A percentile compares a stretch with the other conserved stretches of the same genome.
phyloP scores from a whole-genome alignment of 2,113 vertebrate species.

The Poeciliopsis occidentalis region DNA sequence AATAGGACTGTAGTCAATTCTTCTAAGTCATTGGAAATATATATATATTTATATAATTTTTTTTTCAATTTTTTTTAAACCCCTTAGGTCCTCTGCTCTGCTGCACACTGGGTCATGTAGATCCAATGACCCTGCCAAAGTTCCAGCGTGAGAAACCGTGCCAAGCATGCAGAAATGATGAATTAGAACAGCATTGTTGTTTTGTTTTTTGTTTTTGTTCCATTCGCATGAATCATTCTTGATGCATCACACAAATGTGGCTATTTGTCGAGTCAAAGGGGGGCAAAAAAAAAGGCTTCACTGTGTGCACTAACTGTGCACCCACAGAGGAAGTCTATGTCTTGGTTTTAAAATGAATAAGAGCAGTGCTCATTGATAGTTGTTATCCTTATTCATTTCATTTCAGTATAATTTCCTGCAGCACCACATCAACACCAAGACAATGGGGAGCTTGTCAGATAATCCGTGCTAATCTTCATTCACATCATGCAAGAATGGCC shows the following conservation, averaged over 20 bases:
- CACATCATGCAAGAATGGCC: slow-evolving; percentile 70
- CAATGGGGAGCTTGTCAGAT: slow-evolving; percentile 60
- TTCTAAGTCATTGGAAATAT: slow-evolving; percentile 43
- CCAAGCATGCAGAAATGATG: slow-evolving; percentile 66
- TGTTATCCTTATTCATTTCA: slow-evolving; percentile 62
- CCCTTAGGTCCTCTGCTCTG: slow-evolving; percentile 30
- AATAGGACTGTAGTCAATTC: slow-evolving; percentile 52
- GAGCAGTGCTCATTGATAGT: slow-evolving; percentile 44
- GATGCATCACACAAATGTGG: slow-evolving; percentile 23
- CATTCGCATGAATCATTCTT: slow-evolving; percentile 57
- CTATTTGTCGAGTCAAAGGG: not conserved
- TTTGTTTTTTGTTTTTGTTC: slow-evolving; percentile 10
- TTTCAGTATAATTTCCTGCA: slow-evolving; percentile 64
- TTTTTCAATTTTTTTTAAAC: slow-evolving; percentile 34
- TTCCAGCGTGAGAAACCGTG: slow-evolving; percentile 36
- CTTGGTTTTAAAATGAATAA: slow-evolving; percentile 59
- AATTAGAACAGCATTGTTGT: slow-evolving; percentile 65
- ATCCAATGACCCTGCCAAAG: slow-evolving; percentile 51
- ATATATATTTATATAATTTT: not conserved
- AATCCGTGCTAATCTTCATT: slow-evolving; percentile 68
- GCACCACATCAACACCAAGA: slow-evolving; percentile 47
- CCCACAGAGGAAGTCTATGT: slow-evolving; percentile 29
- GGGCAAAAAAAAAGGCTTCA: slow-evolving; percentile 1
- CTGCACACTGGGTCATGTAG: slow-evolving; percentile 47
- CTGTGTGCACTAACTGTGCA: slow-evolving; percentile 14